Conservation (phyloP, 2,888 invertebrate species). For the Galerucella calmariensis region DNA sequence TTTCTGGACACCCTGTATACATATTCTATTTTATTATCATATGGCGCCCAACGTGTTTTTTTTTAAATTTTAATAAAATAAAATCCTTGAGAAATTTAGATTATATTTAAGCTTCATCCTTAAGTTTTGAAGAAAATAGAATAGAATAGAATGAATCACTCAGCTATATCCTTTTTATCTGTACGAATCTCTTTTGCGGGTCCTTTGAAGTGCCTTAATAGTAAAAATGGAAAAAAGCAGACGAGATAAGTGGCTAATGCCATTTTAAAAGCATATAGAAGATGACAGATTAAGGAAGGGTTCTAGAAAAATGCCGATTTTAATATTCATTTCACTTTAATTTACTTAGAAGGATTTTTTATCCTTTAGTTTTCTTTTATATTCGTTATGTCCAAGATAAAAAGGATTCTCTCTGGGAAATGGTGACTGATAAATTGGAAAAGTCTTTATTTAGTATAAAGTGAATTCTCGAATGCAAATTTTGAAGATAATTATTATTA, state of each 20-base stretch:
- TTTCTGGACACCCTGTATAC: too few species aligned
- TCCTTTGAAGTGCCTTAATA: not conserved
- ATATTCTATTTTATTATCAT: too few species aligned
- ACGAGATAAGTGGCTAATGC: not conserved
- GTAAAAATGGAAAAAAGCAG: not conserved
- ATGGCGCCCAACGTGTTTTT: too few species aligned
- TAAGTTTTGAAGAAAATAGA: not conserved
- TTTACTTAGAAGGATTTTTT: not conserved
- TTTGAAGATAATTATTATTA: too few species aligned
- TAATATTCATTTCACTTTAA: not conserved
- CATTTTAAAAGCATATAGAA: conserved; percentile 6
- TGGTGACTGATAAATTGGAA: too few species aligned
- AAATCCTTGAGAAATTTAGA: not conserved
- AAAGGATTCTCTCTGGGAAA: too few species aligned
- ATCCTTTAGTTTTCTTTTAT: not conserved
- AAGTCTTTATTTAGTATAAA: too few species aligned
- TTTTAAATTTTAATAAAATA: too few species aligned
- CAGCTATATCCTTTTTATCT: not conserved
- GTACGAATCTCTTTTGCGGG: not conserved
- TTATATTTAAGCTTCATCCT: not conserved
- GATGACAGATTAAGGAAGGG: conserved; percentile 3
- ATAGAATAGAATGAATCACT: not conserved
- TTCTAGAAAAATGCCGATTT: not conserved
- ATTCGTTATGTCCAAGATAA: not conserved
- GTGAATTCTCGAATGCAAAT: too few species aligned